Conservation (phyloP, 2,113 vertebrate species). For the Harpagus bidentatus region DNA sequence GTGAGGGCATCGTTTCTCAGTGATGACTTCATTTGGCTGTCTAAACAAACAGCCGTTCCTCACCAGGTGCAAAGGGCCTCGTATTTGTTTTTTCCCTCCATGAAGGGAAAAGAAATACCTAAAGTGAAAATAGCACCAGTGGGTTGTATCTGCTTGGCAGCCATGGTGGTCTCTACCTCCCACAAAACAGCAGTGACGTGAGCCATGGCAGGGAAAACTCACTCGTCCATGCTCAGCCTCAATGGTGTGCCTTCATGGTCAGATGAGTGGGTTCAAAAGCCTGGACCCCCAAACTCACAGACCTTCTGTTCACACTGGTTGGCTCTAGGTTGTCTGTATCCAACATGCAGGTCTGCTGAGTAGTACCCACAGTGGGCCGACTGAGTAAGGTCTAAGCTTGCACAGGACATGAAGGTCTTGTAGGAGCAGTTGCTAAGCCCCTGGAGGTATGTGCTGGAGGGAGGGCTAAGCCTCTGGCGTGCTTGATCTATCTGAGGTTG, state of each 20-base stretch:
- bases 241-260: neutral
- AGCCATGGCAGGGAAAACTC: neutral
- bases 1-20: conserved; percentile 34
- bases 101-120: conserved; percentile 28
- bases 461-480: neutral
- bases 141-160: neutral
- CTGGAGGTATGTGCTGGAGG: neutral
- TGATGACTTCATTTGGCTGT: conserved; percentile 55
- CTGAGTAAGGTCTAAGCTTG: neutral
- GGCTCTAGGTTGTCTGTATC: neutral
- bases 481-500: neutral
- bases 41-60: conserved; percentile 41
- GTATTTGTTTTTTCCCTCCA: neutral
- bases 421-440: neutral
- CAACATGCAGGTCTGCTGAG: neutral
- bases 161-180: neutral
- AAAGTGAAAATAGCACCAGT: neutral
- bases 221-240: rapidly evolving
- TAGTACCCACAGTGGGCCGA: neutral
- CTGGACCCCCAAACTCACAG: neutral
- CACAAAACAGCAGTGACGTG: neutral
- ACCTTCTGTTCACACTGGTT: neutral
- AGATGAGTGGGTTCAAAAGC: neutral
- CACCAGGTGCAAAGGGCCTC: conserved; percentile 46
- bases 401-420: neutral